Evolutionary conservation across 2,797 vertebrate genomes (phyloP), one percentile per base, ranked within the genome.

Genomic region (Jordanella pulchra): DNA sequence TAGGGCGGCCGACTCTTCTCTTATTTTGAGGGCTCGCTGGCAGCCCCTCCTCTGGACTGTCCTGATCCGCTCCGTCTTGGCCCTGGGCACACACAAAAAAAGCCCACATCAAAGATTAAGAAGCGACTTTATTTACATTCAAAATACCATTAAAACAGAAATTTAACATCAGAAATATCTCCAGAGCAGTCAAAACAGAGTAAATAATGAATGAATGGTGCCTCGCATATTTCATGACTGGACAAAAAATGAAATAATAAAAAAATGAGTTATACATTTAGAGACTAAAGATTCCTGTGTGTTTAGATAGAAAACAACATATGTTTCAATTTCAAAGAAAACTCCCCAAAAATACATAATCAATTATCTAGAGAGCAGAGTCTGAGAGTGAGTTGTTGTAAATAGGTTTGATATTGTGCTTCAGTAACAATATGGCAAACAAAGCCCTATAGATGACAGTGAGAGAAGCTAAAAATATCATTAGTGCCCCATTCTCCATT

Each of bases 1-100:
- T 95, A 0, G 97, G 97, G 80, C 97, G 94, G 80, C 97, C 97
- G 54, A 96, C 97, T 94, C 97, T 95, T 89, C 96, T 95, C 76
- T 95, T 95, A 78, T 89, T 87, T n/a, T 93, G 94, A 45, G 93
- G 89, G 80, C 95, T 94, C 32, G 94, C 95, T 71, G 92, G 93
- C 76, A 94, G 96, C 88, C 96, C 96, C 89, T 96, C 96, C 89
- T 95, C 96, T 83, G 92, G 93, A 64, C 93, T 94, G 86, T 97
- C 96, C 88, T 96, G 96, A 81, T 93, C 90, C 48, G 74, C 90
- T 86, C 90, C 86, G 65, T 92, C 93, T 91, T 93, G 93, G 81
- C 85, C 90, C 94, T 95, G 85, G 27, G 50, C 69, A 83, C 82
- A 78, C 45, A 84, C 7, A 23, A 1, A 45, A 45, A 83, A 35